Conservation (phyloP, 2,888 invertebrate genomes). For the Prionchulus punctatus region DNA sequence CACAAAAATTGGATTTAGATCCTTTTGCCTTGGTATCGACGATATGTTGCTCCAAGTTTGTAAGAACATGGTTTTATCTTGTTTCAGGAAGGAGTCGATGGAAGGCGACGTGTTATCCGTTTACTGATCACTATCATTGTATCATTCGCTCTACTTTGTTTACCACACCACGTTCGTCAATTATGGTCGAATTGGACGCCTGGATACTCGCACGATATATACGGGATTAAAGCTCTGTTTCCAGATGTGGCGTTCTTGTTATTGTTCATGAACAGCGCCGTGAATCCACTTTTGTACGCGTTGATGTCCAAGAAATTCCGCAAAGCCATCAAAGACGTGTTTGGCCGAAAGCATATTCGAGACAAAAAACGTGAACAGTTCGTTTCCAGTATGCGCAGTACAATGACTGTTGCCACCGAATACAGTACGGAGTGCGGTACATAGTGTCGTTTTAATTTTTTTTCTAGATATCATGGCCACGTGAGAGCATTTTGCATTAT, state of each 20-base stretch:
- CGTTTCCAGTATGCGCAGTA: not conserved
- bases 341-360: slow-evolving; percentile 42
- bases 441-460: no score
- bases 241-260: slow-evolving; percentile 63
- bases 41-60: not conserved
- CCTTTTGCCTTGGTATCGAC: not conserved
- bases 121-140: slow-evolving; percentile 74
- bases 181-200: slow-evolving; percentile 23
- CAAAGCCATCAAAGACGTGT: slow-evolving; percentile 63
- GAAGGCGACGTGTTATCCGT: slow-evolving; percentile 65
- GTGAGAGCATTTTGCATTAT: no score
- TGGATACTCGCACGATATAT: not conserved
- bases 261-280: slow-evolving; percentile 71
- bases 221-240: slow-evolving; percentile 14
- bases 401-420: no score
- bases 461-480: no score
- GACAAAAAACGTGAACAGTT: not conserved
- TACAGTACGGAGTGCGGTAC: no score
- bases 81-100: slow-evolving; percentile 41
- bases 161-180: slow-evolving; percentile 64
- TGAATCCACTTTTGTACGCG: slow-evolving; percentile 76
- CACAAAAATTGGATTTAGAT: no score
- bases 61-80: not conserved
- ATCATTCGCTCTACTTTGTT: slow-evolving; percentile 70
- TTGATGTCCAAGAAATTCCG: slow-evolving; percentile 65